Evolutionary conservation across 2,888 invertebrate species (phyloP).

Genomic region (Hydrotaea diabolus): DNA sequence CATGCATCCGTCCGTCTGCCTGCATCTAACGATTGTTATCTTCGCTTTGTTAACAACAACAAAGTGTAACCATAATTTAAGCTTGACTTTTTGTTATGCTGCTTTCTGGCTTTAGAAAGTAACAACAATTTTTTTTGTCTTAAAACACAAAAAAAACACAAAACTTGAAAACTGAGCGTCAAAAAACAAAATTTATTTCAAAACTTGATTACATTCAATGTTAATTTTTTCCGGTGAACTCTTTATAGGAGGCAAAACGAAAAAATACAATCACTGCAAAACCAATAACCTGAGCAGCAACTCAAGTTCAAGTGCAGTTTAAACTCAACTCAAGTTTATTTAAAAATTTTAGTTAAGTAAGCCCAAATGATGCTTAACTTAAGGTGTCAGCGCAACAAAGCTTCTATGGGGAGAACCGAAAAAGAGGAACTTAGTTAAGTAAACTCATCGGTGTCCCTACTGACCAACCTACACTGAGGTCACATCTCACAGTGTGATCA

Average conservation of each 20-base stretch:
- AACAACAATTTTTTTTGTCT: not conserved
- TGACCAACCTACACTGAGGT: too few species aligned
- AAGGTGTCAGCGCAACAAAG: too few species aligned
- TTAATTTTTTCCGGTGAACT: constrained; percentile 46
- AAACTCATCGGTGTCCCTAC: too few species aligned
- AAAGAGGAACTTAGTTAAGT: too few species aligned
- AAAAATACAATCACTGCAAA: not conserved
- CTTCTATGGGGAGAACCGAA: too few species aligned
- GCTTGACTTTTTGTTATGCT: not conserved
- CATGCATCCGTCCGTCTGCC: not conserved
- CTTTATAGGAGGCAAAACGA: constrained; percentile 4
- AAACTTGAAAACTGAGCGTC: not conserved
- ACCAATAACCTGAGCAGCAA: not conserved
- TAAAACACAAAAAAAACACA: not conserved
- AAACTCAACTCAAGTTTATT: too few species aligned
- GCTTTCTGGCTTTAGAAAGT: not conserved
- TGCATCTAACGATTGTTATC: not conserved
- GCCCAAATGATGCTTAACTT: too few species aligned
- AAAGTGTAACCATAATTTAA: not conserved
- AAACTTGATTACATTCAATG: constrained; percentile 44
- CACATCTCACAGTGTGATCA: too few species aligned
- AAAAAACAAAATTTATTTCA: constrained; percentile 4
- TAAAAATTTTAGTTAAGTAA: too few species aligned
- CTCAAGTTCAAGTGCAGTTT: constrained; percentile 56
- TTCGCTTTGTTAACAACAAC: not conserved